phyloP scores from a whole-genome alignment of 2,113 vertebrate genomes.

The Syrrhaptes paradoxus region DNA sequence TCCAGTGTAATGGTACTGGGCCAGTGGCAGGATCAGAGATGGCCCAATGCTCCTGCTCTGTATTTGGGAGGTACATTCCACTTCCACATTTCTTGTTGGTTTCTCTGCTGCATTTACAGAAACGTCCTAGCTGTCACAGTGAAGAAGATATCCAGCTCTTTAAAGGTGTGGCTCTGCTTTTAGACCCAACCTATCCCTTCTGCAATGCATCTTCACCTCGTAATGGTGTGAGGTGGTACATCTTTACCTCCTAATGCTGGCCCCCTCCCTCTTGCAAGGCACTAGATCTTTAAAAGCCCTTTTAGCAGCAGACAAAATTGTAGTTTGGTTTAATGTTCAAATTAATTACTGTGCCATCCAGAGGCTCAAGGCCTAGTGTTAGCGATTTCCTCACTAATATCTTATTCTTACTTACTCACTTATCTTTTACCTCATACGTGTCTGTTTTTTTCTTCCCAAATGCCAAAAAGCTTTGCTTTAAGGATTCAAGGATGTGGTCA shows the following conservation, averaged over 20 bases:
- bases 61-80: background rate
- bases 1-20: background rate
- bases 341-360: background rate
- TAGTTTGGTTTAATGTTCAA: background rate
- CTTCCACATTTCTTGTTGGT: background rate
- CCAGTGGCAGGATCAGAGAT: background rate
- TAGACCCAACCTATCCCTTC: background rate
- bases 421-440: slow-evolving; percentile 33
- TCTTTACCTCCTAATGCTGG: too few relatives aligned
- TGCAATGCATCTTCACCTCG: background rate
- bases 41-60: background rate
- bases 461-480: slow-evolving; percentile 44
- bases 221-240: background rate
- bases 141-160: background rate
- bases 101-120: slow-evolving; percentile 1
- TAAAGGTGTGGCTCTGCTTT: background rate
- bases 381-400: background rate
- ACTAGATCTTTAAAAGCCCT: background rate
- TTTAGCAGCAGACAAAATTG: background rate
- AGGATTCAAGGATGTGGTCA: slow-evolving; percentile 16
- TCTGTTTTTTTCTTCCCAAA: slow-evolving; percentile 24
- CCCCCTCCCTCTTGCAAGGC: too few relatives aligned
- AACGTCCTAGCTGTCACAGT: background rate
- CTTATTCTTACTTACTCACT: background rate
- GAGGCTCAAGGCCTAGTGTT: background rate